Percentiles rank a stretch among this genome's conserved stretches.
These are phyloP conservation scores for Planiliza haematocheilus DNA, from an alignment of 2,113 vertebrate species.

Conservation along the genomic window DNA sequence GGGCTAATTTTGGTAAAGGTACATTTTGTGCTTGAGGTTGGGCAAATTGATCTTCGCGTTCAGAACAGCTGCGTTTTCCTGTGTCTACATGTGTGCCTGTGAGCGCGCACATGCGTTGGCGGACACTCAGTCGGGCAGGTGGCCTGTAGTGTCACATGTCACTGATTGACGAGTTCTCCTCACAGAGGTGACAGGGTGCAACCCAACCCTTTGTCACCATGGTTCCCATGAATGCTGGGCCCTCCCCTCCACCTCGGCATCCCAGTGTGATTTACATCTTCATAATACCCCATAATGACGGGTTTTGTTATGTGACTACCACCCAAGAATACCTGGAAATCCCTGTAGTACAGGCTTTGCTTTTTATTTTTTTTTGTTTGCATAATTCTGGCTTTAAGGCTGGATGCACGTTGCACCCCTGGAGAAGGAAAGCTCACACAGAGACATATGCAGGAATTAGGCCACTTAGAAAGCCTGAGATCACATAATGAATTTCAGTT, in stretches of 20 bases:
- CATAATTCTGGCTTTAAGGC: background rate
- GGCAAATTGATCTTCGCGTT: slow-evolving; percentile 12
- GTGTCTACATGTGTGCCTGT: slow-evolving; percentile 30
- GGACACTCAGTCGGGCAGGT: slow-evolving; percentile 72
- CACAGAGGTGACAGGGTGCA: slow-evolving; percentile 71
- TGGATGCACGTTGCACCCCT: too few species aligned
- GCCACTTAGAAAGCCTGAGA: background rate
- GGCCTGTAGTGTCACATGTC: slow-evolving; percentile 73
- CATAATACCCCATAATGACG: slow-evolving; percentile 49
- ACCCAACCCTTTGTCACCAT: slow-evolving; percentile 65
- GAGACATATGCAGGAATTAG: background rate
- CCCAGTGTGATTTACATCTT: slow-evolving; percentile 59
- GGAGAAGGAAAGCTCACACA: background rate
- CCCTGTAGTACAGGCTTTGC: slow-evolving; percentile 5
- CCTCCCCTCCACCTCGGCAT: slow-evolving; percentile 40
- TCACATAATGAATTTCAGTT: background rate
- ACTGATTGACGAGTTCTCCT: slow-evolving; percentile 69
- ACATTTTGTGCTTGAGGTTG: slow-evolving; percentile 35
- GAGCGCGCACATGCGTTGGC: slow-evolving; percentile 33
- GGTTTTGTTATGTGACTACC: slow-evolving; percentile 44
- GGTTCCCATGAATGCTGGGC: slow-evolving; percentile 55
- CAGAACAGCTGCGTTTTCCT: slow-evolving; percentile 53
- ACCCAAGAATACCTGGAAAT: slow-evolving; percentile 47
- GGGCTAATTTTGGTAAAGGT: background rate
- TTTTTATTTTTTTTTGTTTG: background rate